phyloP scores from a whole-genome alignment of 1,140 invertebrate genomes.

The Ladona fulva region DNA sequence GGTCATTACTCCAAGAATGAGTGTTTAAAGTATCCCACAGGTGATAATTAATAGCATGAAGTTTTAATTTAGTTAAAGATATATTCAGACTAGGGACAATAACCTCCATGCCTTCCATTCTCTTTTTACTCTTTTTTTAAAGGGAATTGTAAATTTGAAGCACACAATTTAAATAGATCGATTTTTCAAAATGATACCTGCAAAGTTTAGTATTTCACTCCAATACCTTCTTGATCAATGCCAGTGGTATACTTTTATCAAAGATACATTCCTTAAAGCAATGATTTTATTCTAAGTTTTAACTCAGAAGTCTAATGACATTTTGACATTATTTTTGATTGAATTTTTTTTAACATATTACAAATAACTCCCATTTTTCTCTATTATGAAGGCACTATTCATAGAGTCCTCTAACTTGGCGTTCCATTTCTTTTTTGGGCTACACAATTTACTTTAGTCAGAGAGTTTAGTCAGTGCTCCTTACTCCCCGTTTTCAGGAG shows the following conservation, averaged over 20 bases:
- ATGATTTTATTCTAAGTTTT: not conserved
- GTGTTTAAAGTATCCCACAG: no score
- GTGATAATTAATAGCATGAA: not conserved
- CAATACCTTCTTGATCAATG: no score
- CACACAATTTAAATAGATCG: no score
- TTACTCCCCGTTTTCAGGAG: not conserved
- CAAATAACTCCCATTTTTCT: not conserved
- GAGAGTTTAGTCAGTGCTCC: not conserved
- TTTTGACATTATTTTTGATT: slow-evolving; percentile 10
- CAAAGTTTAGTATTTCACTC: no score
- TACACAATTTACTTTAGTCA: not conserved
- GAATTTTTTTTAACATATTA: not conserved
- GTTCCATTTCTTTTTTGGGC: not conserved
- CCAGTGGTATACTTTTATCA: not conserved
- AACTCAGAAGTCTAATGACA: not conserved
- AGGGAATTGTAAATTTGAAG: no score
- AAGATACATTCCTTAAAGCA: not conserved
- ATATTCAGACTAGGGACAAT: not conserved
- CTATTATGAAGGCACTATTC: not conserved
- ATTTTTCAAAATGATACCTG: no score
- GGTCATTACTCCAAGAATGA: no score
- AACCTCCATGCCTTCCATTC: not conserved
- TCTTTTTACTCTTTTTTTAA: not conserved
- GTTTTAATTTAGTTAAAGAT: not conserved
- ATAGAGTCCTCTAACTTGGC: not conserved